Conservation (phyloP, 2,797 vertebrate species). For the Falco biarmicus region DNA sequence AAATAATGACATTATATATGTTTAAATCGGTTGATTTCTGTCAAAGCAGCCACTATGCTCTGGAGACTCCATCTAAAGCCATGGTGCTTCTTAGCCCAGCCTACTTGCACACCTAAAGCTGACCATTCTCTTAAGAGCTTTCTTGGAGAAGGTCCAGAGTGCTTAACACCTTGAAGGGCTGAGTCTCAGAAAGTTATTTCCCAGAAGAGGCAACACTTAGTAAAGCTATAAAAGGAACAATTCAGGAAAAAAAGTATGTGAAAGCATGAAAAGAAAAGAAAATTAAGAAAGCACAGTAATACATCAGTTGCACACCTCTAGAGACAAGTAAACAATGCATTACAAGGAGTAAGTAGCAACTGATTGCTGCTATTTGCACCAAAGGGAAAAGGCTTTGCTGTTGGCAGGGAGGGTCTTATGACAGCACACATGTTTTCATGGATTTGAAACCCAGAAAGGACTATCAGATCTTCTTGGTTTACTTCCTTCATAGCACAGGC, state of each 20-base stretch:
- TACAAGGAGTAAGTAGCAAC: constrained; percentile 22
- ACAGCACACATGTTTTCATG: background rate
- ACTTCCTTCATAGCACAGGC: background rate
- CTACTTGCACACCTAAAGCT: background rate
- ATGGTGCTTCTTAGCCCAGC: background rate
- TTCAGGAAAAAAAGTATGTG: background rate
- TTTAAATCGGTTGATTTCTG: constrained; percentile 7
- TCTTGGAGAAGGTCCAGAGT: constrained; percentile 36
- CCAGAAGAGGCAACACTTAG: constrained; percentile 26
- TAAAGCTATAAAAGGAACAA: constrained; percentile 18
- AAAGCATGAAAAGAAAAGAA: constrained; percentile 19
- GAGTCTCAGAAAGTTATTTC: constrained; percentile 24
- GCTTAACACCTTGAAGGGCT: constrained; percentile 44
- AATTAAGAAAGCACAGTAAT: constrained; percentile 13
- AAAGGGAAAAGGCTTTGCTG: background rate
- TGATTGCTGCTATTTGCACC: constrained; percentile 1
- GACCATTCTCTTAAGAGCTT: background rate
- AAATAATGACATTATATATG: background rate
- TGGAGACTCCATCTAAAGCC: background rate
- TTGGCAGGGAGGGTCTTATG: background rate
- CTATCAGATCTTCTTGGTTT: background rate
- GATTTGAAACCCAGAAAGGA: background rate
- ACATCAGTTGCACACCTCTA: background rate
- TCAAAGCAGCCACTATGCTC: background rate
- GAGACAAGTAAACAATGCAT: background rate